Percentiles rank a stretch among this genome's conserved stretches.
These are phyloP conservation scores for Caloenas nicobarica DNA, from an alignment of 2,113 vertebrate species.

Conservation along the genomic window DNA sequence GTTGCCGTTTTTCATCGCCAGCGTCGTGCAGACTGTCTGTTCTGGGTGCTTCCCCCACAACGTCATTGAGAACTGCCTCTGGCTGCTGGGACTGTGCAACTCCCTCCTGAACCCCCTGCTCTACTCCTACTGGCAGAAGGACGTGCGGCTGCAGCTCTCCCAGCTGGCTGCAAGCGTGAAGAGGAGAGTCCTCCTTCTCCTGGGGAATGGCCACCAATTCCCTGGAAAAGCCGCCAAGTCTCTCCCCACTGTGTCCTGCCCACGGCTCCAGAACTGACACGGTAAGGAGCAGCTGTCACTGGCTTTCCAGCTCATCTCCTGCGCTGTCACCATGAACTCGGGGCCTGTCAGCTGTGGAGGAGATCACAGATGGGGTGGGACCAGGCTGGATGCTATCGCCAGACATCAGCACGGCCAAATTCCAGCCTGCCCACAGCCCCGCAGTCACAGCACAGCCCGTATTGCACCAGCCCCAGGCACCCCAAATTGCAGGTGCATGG, in stretches of 20 bases:
- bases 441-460: fast-evolving
- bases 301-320: neutral
- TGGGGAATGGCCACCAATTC: neutral
- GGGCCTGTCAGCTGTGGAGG: neutral
- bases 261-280: neutral
- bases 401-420: fast-evolving
- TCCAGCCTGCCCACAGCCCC: neutral
- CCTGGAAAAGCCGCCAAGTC: neutral
- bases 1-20: conserved; percentile 86
- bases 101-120: conserved; percentile 90
- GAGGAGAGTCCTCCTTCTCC: conserved; percentile 33
- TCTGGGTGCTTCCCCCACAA: conserved; percentile 70
- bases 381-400: neutral
- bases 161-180: conserved; percentile 71
- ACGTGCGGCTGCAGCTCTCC: conserved; percentile 81
- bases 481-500: neutral
- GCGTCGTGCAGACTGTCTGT: conserved; percentile 81
- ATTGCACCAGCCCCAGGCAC: neutral
- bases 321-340: fast-evolving
- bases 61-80: conserved; percentile 85
- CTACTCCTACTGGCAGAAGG: conserved; percentile 88
- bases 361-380: neutral
- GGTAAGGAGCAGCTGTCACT: neutral
- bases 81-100: conserved; percentile 87
- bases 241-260: conserved; percentile 3